Conservation (phyloP, 2,888 invertebrate genomes). For the Antheraea assamensis region DNA sequence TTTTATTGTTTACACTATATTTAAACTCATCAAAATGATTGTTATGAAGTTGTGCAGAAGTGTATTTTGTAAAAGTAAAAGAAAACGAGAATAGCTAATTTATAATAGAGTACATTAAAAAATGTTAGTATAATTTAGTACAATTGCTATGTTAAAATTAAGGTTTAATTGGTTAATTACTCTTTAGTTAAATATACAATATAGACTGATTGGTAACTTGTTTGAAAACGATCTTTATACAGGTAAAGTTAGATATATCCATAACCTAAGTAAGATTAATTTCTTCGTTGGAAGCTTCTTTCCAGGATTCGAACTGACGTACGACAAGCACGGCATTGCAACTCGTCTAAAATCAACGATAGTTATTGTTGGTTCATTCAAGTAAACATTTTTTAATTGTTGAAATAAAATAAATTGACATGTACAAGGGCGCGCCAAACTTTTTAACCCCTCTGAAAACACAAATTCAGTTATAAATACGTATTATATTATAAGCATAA, state of each 20-base stretch:
- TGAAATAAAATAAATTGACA: too few relatives aligned
- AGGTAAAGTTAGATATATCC: not conserved
- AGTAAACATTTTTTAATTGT: too few relatives aligned
- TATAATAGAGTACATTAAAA: not conserved
- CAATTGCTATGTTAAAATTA: too few relatives aligned
- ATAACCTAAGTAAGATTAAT: not conserved
- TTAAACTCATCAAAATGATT: slow-evolving; percentile 37
- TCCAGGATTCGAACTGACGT: not conserved
- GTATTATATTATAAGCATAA: too few relatives aligned
- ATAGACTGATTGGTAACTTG: not conserved
- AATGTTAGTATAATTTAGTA: too few relatives aligned
- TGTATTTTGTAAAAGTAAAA: slow-evolving; percentile 34
- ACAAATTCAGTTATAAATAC: too few relatives aligned
- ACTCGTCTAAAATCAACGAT: too few relatives aligned
- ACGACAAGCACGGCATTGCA: not conserved
- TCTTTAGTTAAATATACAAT: too few relatives aligned
- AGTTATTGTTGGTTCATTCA: too few relatives aligned
- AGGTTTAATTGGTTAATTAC: too few relatives aligned
- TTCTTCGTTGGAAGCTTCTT: not conserved
- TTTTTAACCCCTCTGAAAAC: too few relatives aligned
- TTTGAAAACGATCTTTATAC: not conserved
- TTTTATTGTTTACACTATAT: slow-evolving; percentile 35
- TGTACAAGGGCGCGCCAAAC: too few relatives aligned
- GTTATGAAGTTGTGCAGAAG: slow-evolving; percentile 31
- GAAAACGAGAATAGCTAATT: slow-evolving; percentile 38